Conservation (phyloP, 2,888 invertebrate species). For the Nephrotoma flavescens region DNA sequence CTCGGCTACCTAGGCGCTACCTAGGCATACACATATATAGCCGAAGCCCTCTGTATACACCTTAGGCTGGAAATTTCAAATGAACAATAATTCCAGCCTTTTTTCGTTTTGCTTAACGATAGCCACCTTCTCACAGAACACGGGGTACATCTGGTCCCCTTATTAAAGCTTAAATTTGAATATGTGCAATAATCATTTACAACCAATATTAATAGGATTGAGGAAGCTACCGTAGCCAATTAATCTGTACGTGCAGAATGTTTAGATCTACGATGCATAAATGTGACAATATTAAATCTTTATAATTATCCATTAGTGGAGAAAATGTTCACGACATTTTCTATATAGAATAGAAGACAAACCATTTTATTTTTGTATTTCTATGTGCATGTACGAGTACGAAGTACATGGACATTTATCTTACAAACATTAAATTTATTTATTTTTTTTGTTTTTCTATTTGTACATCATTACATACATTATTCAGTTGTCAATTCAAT, state of each 20-base stretch:
- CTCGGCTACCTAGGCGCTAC: no score
- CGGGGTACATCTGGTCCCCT: background rate
- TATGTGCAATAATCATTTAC: background rate
- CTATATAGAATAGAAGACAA: background rate
- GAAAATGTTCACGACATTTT: background rate
- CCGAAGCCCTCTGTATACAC: no score
- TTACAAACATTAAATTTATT: background rate
- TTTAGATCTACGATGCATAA: background rate
- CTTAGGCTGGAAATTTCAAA: no score
- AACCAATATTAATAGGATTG: background rate
- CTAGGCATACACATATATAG: no score
- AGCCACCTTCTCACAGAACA: no score
- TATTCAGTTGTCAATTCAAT: background rate
- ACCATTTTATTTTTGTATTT: background rate
- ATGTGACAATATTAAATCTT: background rate
- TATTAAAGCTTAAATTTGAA: background rate
- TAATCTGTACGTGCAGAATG: background rate
- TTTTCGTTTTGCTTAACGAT: no score
- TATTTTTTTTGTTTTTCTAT: background rate
- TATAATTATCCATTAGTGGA: background rate
- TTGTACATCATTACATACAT: background rate
- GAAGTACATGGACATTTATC: background rate
- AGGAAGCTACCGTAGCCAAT: background rate
- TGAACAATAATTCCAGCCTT: no score
- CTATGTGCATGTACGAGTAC: background rate